Base-by-base conservation (phyloP, 53 echinoderm and acorn worm species). In the Patiria pectinifera region DNA sequence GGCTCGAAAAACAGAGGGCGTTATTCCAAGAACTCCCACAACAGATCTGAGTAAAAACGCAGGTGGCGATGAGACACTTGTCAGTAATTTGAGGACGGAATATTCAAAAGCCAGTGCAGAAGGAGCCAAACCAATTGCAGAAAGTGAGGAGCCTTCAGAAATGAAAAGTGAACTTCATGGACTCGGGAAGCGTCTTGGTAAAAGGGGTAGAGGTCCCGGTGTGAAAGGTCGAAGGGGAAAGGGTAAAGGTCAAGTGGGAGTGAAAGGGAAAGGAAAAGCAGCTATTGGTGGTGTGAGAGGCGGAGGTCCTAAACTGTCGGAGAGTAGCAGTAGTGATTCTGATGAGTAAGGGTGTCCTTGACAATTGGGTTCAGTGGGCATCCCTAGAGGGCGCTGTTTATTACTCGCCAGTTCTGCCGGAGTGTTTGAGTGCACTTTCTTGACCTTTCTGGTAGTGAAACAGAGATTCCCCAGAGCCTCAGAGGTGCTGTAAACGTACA, bases 291-390 rank as follows among this genome's bases (percentile, higher is more conserved):
- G 35, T 48, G 18, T 43, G 45, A 82, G 16, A 59, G 18, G 24
- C 3, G 45, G 18, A 26, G 96, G 91, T 12, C 93, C 91, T 10
- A 72, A 82, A 71, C 80, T 96, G 2, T 96, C 96, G 63, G 96
- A 96, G 59, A 96, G 96, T 94, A 94, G 95, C 76, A 90, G 95
- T 48, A 92, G 93, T 92, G 95, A 95, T 86, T 91, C 91, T 25
- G 91, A 94, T 48, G 62, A 66, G 66, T 74, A 74, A 74, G 11
- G 70, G 18, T 74, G n/a, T 4, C 74, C 22, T 74, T 66, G 3
- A 66, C 5, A 6, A 53, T 6, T 66, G 12, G 15, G 19, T 66
- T 14, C 66, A 66, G 66, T 66, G 66, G 14, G 66, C 14, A 66
- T 7, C 66, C 3, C 66, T 3, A 66, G 15, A 66, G 66, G 14